Evolutionary conservation across 2,888 invertebrate species (phyloP), one percentile per base, ranked within the genome.

Genomic region (Elysia crispata): DNA sequence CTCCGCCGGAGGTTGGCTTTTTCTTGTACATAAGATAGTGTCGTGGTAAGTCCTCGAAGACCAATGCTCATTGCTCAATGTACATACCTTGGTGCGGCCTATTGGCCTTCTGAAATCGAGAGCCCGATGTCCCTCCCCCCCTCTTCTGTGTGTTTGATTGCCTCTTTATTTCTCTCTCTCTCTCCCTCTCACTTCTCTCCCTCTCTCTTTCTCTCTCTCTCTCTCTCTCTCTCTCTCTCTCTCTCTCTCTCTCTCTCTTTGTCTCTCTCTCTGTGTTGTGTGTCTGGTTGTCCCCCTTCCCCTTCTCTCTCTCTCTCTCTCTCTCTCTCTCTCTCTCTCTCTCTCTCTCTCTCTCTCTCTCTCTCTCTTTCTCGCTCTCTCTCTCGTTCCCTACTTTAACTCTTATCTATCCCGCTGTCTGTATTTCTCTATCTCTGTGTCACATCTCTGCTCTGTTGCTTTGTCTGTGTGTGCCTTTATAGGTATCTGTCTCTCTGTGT

Each of bases 371-470:
- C n/a, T 70, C 70, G 5, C 70, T 70, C 70, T 70, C 41, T 70
- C 41, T 33, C 70, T 70, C 33, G 5, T 20, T 6, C 70, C 23
- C 20, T 70, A 31, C 33, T n/a, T 41, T 28, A 15, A n/a, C 73
- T 31, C 11, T 23, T 60, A 41, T 57, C 72, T 72, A 33, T 70
- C 81, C 31, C 66, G 49, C 75, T 60, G 62, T 31, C n/a, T n/a
- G n/a, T n/a, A 15, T 5, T 41, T 41, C 70, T 41, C 33, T 41
- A 30, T 41, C 70, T 33, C 31, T n/a, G n/a, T n/a, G n/a, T n/a
- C n/a, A n/a, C n/a, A n/a, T 60, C 60, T 57, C 72, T 72, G 57
- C 30, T 70, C 81, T 57, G 66, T 64, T 69, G 33, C 62, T 13
- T 30, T 31, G 11, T 31, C n/a, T 31, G 11, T n/a, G n/a, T n/a